Base-by-base conservation (phyloP, 2,888 invertebrate genomes). In the Drosophila rubida region DNA sequence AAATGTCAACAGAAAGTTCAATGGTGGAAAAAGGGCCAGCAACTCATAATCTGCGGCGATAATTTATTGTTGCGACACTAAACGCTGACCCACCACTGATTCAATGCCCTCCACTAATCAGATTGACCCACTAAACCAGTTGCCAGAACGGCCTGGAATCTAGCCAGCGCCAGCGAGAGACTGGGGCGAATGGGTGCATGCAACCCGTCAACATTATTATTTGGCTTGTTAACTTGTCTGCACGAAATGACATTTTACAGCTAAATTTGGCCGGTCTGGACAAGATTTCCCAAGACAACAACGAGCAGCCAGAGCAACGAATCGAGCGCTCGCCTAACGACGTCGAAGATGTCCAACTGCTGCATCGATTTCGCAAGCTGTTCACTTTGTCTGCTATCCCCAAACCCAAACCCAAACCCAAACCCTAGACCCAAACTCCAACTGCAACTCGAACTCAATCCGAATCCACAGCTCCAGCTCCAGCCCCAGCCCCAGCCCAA, bases 161-260 rank as follows among this genome's bases (percentile, higher is more conserved):
- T 61, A 37, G 30, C 35, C 45, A 46, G 16, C 9, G 11, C 14
- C 45, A 46, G 16, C 9, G 11, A 6, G 13, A 37, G 35, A 37
- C 35, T 49, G 32, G 27, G 62, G 30, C 32, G 32, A 42, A 37
- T 37, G 35, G 57, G 67, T 77, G 79, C 70, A 78, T 76, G 76
- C 75, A 78, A 78, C 77, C 84, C 82, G 84, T 82, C 85, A 82
- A 85, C 78, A 83, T 81, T 78, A 85, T 88, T 88, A 88, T 88
- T 82, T 88, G 87, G 78, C 87, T 87, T 85, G 86, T 86, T 87
- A 87, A 87, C 87, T 87, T 86, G 87, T 83, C 87, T 89, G 90
- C 90, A 90, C 90, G 90, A 90, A 90, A 90, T 90, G 90, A 90
- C 90, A 90, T 90, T 90, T 90, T 89, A 89, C 89, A 79, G 84